A percentile compares a stretch with the other conserved stretches of the same genome.
phyloP scores from a whole-genome alignment of 2,797 vertebrate species.

The Hydrolagus colliei region DNA sequence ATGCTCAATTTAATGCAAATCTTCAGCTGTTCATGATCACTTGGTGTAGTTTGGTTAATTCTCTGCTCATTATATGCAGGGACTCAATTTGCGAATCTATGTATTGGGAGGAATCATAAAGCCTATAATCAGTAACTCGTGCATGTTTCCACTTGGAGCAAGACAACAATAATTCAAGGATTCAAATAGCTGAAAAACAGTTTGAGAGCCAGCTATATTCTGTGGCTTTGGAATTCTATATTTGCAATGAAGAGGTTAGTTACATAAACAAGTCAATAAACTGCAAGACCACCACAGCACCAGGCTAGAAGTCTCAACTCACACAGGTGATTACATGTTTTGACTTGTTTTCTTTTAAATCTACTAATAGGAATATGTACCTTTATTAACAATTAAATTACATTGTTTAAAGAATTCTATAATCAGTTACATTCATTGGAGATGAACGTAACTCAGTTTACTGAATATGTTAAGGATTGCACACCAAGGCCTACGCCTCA shows the following conservation, averaged over 20 bases:
- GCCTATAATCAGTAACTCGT: not conserved
- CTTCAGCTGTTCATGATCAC: not conserved
- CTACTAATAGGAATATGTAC: constrained; percentile 21
- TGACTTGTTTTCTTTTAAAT: constrained; percentile 13
- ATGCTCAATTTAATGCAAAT: not conserved
- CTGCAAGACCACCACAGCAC: constrained; percentile 16
- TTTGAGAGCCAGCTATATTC: constrained; percentile 8
- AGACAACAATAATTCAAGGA: not conserved
- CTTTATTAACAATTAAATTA: constrained; percentile 30
- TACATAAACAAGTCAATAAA: too few species aligned
- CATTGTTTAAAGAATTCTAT: constrained; percentile 21
- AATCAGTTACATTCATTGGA: constrained; percentile 8
- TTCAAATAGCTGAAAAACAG: not conserved
- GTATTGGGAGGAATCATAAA: not conserved
- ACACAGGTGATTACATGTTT: constrained; percentile 1
- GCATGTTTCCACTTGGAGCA: not conserved
- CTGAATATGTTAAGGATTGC: constrained; percentile 14
- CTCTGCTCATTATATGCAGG: not conserved
- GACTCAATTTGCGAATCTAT: not conserved
- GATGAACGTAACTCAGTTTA: constrained; percentile 3
- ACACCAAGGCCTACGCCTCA: not conserved
- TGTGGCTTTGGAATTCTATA: not conserved
- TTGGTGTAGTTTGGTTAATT: not conserved
- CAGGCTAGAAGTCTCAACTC: constrained; percentile 22
- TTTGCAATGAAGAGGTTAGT: constrained; percentile 1